These are phyloP conservation scores for Sialis lutaria DNA, from an alignment of 2,888 invertebrate species.

Conservation along the genomic window DNA sequence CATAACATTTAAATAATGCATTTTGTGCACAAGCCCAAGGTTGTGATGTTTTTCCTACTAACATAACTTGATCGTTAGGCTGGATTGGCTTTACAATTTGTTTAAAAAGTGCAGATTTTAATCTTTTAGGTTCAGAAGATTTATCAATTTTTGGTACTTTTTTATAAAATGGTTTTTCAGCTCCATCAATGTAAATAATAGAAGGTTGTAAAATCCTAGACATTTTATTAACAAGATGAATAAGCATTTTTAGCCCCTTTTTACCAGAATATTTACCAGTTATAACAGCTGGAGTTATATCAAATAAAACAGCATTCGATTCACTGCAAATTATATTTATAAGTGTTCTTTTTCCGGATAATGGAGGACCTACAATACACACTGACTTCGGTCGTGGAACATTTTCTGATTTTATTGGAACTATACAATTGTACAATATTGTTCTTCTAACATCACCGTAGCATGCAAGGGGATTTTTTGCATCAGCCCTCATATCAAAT, in stretches of 20 bases:
- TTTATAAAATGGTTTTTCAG: conserved; percentile 35
- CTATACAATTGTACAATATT: conserved; percentile 38
- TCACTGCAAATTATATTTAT: conserved; percentile 59
- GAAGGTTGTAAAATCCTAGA: conserved; percentile 39
- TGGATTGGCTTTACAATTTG: conserved; percentile 31
- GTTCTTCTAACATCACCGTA: conserved; percentile 42
- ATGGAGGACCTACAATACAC: conserved; percentile 49
- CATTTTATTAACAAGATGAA: conserved; percentile 43
- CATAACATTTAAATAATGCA: conserved; percentile 18
- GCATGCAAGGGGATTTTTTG: conserved; percentile 30
- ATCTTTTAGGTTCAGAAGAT: conserved; percentile 28
- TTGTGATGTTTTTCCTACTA: conserved; percentile 31
- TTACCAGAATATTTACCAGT: conserved; percentile 37
- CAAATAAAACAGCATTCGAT: conserved; percentile 41
- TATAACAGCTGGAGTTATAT: conserved; percentile 40
- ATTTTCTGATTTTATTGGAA: conserved; percentile 28
- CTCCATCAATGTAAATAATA: conserved; percentile 35
- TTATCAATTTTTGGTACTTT: conserved; percentile 24
- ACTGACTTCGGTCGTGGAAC: conserved; percentile 29
- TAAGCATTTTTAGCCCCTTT: conserved; percentile 39
- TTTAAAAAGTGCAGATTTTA: conserved; percentile 32
- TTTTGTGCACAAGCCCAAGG: conserved; percentile 29
- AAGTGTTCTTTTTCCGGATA: conserved; percentile 52
- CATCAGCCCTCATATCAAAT: conserved; percentile 28
- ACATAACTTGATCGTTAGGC: conserved; percentile 31